These are phyloP conservation scores for Globodera rostochiensis DNA, from an alignment of 1,140 invertebrate genomes.

Conservation along the genomic window DNA sequence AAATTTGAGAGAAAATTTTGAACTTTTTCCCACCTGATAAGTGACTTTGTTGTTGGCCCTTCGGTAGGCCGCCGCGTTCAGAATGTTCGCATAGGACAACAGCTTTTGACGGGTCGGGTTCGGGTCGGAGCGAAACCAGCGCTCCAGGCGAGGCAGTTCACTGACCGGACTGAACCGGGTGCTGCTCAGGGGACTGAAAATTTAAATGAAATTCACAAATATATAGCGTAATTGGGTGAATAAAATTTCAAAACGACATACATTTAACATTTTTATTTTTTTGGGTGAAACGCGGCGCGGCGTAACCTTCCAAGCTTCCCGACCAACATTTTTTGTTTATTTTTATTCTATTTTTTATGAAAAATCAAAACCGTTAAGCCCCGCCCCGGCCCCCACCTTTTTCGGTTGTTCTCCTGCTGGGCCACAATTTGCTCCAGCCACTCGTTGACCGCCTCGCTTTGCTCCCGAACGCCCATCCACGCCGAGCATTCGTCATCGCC, in stretches of 20 bases:
- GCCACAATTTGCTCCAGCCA: conserved; percentile 49
- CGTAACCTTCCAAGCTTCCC: too few relatives aligned
- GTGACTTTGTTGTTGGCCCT: conserved; percentile 56
- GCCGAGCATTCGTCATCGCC: conserved; percentile 35
- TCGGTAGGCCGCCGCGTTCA: conserved; percentile 54
- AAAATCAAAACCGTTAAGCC: conserved; percentile 1
- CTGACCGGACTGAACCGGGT: conserved; percentile 57
- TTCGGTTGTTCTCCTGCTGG: conserved; percentile 38
- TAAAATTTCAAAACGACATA: too few relatives aligned
- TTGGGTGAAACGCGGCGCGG: too few relatives aligned
- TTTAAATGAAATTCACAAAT: background rate
- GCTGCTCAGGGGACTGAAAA: conserved; percentile 52
- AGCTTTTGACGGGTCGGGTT: conserved; percentile 58
- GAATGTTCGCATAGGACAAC: conserved; percentile 54
- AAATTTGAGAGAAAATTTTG: background rate
- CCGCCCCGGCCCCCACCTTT: conserved; percentile 38
- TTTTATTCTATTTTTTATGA: background rate
- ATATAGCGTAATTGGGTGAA: too few relatives aligned
- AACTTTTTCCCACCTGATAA: conserved; percentile 22
- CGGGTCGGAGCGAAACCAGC: conserved; percentile 61
- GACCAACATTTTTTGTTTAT: background rate
- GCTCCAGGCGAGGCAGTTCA: conserved; percentile 63
- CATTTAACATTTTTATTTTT: too few relatives aligned
- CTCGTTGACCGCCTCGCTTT: conserved; percentile 48
- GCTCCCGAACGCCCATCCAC: conserved; percentile 30